Percentiles rank a stretch among this genome's conserved stretches.
These are phyloP conservation scores for Scotopteryx bipunctaria DNA, from an alignment of 2,888 invertebrate genomes.

Conservation along the genomic window DNA sequence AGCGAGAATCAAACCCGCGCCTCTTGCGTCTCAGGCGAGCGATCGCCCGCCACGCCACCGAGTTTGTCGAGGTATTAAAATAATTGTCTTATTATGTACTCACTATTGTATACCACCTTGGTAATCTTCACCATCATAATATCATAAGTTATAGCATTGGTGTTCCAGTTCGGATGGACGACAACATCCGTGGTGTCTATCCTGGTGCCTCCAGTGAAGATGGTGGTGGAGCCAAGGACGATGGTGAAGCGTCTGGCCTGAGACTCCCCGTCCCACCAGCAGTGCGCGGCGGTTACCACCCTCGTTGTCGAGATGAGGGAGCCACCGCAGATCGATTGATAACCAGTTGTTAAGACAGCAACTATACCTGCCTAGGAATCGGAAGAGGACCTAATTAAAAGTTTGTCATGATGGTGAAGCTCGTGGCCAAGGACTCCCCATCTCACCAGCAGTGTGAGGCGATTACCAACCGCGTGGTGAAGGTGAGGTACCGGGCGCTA, in stretches of 20 bases:
- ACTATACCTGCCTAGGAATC: slow-evolving; percentile 67
- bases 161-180: slow-evolving; percentile 63
- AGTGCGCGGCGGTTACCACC: slow-evolving; percentile 71
- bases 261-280: slow-evolving; percentile 70
- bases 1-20: too few relatives aligned
- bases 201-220: slow-evolving; percentile 70
- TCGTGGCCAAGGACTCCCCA: too few relatives aligned
- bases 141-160: slow-evolving; percentile 62
- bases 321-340: slow-evolving; percentile 69
- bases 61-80: too few relatives aligned
- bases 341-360: slow-evolving; percentile 54
- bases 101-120: slow-evolving; percentile 55
- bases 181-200: slow-evolving; percentile 51
- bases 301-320: slow-evolving; percentile 61
- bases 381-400: too few relatives aligned
- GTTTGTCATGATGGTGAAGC: too few relatives aligned
- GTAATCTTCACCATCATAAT: slow-evolving; percentile 62
- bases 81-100: too few relatives aligned
- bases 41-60: too few relatives aligned
- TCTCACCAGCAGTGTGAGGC: too few relatives aligned
- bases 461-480: too few relatives aligned
- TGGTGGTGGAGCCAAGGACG: slow-evolving; percentile 65
- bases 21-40: too few relatives aligned
- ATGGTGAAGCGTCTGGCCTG: slow-evolving; percentile 61
- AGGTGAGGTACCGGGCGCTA: too few relatives aligned